Conservation (phyloP, 2,113 vertebrate genomes). For the Falcunculus frontatus region DNA sequence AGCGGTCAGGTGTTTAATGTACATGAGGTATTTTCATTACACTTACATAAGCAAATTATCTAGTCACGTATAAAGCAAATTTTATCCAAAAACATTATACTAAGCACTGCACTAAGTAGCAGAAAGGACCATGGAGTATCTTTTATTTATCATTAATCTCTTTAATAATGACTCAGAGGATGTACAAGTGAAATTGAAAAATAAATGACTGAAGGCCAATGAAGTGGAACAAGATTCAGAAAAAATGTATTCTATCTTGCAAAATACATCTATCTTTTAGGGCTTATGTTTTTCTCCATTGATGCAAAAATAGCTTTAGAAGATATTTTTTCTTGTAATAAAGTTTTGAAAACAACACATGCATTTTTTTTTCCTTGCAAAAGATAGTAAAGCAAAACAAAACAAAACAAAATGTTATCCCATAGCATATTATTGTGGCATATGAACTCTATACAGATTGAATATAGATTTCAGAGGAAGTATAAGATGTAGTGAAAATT, state of each 20-base stretch:
- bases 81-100: background rate
- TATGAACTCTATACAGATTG: background rate
- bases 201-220: background rate
- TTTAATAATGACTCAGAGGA: background rate
- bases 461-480: constrained; percentile 6
- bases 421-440: background rate
- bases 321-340: background rate
- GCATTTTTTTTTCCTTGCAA: background rate
- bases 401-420: background rate
- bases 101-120: background rate
- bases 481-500: background rate
- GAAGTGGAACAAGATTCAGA: background rate
- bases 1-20: background rate
- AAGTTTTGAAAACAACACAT: background rate
- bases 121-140: rapidly evolving
- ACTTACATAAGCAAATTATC: background rate
- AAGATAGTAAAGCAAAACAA: background rate
- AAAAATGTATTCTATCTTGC: background rate
- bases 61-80: background rate
- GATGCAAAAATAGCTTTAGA: background rate
- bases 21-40: background rate
- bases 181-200: background rate
- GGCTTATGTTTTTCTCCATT: background rate
- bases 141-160: background rate
- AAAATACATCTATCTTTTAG: background rate